phyloP scores from a whole-genome alignment of 2,113 vertebrate species.

The Hemibagrus wyckioides region DNA sequence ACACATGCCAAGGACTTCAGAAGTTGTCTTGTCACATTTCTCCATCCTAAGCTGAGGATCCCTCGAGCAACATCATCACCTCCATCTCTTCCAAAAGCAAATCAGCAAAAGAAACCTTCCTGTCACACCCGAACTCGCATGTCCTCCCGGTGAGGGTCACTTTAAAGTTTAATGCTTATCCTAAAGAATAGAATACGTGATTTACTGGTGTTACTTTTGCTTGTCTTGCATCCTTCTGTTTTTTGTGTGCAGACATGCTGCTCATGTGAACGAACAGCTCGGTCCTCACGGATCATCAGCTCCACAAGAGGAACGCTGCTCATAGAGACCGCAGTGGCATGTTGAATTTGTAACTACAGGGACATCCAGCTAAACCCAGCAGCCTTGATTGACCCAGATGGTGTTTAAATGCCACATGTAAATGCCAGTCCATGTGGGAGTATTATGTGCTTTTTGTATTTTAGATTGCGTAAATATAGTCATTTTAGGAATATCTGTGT shows the following conservation, averaged over 20 bases:
- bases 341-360: slow-evolving; percentile 24
- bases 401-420: not conserved
- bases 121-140: slow-evolving; percentile 5
- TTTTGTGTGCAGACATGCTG: not conserved
- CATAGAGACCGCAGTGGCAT: slow-evolving; percentile 20
- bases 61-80: not conserved
- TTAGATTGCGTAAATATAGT: not conserved
- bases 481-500: not conserved
- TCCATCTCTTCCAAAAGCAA: not conserved
- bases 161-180: slow-evolving; percentile 51
- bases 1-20: not conserved
- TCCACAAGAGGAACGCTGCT: slow-evolving; percentile 10
- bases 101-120: not conserved
- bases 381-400: not conserved
- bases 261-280: not conserved
- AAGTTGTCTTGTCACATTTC: not conserved
- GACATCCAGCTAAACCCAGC: not conserved
- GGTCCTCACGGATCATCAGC: slow-evolving; percentile 30
- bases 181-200: slow-evolving; percentile 47
- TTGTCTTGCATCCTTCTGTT: not conserved
- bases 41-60: not conserved
- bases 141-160: not conserved
- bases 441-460: not conserved
- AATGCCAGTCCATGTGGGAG: not conserved
- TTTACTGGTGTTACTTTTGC: slow-evolving; percentile 45